Percentiles rank a stretch among this genome's conserved stretches.
These are phyloP conservation scores for Mystacornis crossleyi DNA, from an alignment of 2,113 vertebrate genomes.

Conservation along the genomic window DNA sequence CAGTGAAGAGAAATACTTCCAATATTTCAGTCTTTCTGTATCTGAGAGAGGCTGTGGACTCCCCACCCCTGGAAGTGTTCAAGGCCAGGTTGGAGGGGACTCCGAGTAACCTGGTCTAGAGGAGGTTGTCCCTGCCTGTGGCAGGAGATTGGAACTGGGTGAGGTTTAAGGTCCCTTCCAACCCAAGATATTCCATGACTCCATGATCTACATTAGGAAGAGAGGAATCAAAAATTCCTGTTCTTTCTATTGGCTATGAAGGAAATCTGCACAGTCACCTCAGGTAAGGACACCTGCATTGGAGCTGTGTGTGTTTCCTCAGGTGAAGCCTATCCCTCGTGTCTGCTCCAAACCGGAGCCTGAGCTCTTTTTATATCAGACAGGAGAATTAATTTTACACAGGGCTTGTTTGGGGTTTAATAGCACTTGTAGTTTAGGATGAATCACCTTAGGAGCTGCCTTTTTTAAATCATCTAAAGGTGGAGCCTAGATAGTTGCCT, in stretches of 20 bases:
- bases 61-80: neutral
- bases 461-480: neutral
- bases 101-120: neutral
- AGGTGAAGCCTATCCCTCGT: neutral
- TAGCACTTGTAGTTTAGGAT: neutral
- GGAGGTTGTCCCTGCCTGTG: neutral
- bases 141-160: neutral
- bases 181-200: neutral
- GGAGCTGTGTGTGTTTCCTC: neutral
- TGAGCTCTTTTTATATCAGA: neutral
- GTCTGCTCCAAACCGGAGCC: neutral
- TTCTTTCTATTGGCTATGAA: neutral
- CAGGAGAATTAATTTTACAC: neutral
- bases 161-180: neutral
- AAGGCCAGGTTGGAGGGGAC: neutral
- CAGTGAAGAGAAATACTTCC: neutral
- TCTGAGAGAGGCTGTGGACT: neutral
- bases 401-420: neutral
- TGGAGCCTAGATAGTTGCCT: neutral
- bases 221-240: neutral
- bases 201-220: neutral
- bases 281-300: neutral
- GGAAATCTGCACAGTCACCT: neutral
- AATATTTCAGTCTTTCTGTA: neutral
- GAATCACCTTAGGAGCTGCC: neutral